These are phyloP conservation scores for Capitulum mitella DNA, from an alignment of 2,888 invertebrate genomes.

Conservation along the genomic window DNA sequence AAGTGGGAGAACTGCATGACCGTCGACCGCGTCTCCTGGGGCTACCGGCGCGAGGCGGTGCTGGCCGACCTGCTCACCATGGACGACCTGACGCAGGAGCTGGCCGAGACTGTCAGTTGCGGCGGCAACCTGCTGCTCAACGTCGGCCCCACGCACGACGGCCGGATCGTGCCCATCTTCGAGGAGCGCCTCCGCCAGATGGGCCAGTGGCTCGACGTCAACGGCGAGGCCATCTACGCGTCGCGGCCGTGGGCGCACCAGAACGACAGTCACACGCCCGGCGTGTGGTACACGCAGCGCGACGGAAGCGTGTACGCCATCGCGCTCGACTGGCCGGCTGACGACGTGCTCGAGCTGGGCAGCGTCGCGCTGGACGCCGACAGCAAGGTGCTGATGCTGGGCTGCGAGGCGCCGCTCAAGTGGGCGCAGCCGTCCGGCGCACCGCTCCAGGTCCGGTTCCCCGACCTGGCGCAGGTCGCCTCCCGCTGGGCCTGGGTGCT, in stretches of 20 bases:
- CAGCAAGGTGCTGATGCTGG: constrained; percentile 30
- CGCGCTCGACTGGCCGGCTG: constrained; percentile 34
- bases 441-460: constrained; percentile 30
- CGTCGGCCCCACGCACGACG: constrained; percentile 82
- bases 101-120: constrained; percentile 73
- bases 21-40: constrained; percentile 79
- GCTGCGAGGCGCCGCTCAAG: constrained; percentile 26
- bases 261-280: constrained; percentile 64
- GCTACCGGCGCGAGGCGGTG: constrained; percentile 64
- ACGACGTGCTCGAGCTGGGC: constrained; percentile 29
- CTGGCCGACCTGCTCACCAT: constrained; percentile 58
- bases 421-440: background rate
- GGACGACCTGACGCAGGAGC: constrained; percentile 57
- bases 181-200: constrained; percentile 71
- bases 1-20: constrained; percentile 98
- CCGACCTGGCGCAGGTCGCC: constrained; percentile 27
- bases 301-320: constrained; percentile 34
- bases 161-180: constrained; percentile 74
- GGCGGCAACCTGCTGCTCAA: constrained; percentile 80
- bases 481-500: constrained; percentile 34
- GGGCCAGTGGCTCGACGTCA: constrained; percentile 71
- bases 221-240: constrained; percentile 79
- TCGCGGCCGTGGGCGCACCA: constrained; percentile 70
- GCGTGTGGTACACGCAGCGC: constrained; percentile 38
- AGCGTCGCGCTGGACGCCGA: constrained; percentile 27